phyloP scores from a whole-genome alignment of 2,888 invertebrate species.

The Palloptera scutellata region DNA sequence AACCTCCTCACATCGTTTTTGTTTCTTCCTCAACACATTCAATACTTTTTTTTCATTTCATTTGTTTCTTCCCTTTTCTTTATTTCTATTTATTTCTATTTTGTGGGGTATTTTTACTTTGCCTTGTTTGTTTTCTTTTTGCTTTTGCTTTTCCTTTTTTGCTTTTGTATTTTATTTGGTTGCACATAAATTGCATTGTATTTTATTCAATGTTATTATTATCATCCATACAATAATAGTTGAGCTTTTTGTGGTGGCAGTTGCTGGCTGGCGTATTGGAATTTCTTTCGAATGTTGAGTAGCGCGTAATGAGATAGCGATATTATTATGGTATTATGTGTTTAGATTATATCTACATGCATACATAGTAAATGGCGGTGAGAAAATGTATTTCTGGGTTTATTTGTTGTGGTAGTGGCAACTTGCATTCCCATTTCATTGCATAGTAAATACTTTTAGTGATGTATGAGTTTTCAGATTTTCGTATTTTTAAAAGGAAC shows the following conservation, averaged over 20 bases:
- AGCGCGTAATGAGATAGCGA: constrained; percentile 19
- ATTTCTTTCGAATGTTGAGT: background rate
- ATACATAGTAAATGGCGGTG: background rate
- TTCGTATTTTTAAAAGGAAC: too few relatives aligned
- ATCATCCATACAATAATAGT: background rate
- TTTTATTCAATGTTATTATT: background rate
- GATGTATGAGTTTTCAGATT: background rate
- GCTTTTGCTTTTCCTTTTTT: background rate
- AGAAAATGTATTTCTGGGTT: too few relatives aligned
- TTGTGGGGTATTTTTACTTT: background rate
- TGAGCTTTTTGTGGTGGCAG: too few relatives aligned
- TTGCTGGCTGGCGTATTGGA: too few relatives aligned
- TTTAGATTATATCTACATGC: constrained; percentile 22
- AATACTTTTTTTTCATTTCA: too few relatives aligned
- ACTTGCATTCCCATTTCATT: too few relatives aligned
- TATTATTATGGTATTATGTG: constrained; percentile 18
- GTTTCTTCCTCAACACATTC: too few relatives aligned
- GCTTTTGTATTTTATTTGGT: background rate
- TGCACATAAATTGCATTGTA: background rate
- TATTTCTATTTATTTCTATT: too few relatives aligned
- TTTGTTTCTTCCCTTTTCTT: too few relatives aligned
- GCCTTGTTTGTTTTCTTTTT: background rate
- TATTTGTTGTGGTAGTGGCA: too few relatives aligned
- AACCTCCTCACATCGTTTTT: background rate
- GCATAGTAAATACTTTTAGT: too few relatives aligned